Conservation (phyloP, 2,888 invertebrate species). For the Xestoiulus laeticollis region DNA sequence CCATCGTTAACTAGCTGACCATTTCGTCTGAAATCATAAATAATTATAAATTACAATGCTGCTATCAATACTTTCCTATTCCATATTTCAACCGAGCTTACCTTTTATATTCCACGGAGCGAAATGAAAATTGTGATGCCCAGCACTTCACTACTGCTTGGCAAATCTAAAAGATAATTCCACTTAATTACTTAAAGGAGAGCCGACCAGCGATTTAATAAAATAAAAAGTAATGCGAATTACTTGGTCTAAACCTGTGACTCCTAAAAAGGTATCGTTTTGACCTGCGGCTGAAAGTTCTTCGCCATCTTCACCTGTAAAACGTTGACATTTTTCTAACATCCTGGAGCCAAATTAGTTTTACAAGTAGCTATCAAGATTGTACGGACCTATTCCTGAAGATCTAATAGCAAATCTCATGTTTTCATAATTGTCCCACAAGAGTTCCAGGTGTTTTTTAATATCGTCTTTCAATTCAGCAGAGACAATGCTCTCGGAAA, state of each 20-base stretch:
- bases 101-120: constrained; percentile 82
- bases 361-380: neutral
- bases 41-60: neutral
- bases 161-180: constrained; percentile 58
- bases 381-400: constrained; percentile 53
- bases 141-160: constrained; percentile 77
- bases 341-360: neutral
- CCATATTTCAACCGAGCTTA: constrained; percentile 60
- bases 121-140: constrained; percentile 81
- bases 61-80: neutral
- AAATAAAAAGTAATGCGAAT: neutral
- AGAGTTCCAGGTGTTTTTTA: neutral
- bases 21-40: constrained; percentile 70
- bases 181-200: too few relatives aligned
- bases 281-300: constrained; percentile 85
- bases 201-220: too few relatives aligned
- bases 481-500: constrained; percentile 6
- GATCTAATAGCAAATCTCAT: constrained; percentile 54
- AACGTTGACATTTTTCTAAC: neutral
- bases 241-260: constrained; percentile 65
- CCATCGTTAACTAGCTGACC: constrained; percentile 74
- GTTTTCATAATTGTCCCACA: constrained; percentile 49
- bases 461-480: neutral
- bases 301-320: constrained; percentile 77
- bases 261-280: constrained; percentile 80